Percentiles rank a stretch among this genome's conserved stretches.
phyloP scores from a whole-genome alignment of 2,113 vertebrate species.

The Centropristis striata region DNA sequence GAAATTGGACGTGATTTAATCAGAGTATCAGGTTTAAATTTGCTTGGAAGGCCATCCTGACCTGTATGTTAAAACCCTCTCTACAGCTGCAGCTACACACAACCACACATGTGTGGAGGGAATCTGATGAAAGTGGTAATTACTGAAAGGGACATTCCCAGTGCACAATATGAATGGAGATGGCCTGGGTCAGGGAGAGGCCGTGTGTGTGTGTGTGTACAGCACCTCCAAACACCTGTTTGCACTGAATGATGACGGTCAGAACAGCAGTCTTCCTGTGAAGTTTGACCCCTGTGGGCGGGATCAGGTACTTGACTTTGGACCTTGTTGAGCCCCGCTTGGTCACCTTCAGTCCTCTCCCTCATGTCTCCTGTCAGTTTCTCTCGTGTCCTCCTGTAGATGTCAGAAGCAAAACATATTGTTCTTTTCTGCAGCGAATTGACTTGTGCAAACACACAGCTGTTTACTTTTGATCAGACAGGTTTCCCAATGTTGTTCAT shows the following conservation, averaged over 20 bases:
- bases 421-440: neutral
- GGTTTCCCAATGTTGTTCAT: conserved; percentile 10
- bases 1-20: conserved; percentile 60
- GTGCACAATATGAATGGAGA: conserved; percentile 37
- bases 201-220: neutral
- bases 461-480: conserved; percentile 44
- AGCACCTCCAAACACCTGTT: conserved; percentile 48
- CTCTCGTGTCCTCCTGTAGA: conserved; percentile 26
- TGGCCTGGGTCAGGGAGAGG: conserved; percentile 13
- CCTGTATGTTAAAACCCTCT: conserved; percentile 20
- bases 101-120: neutral
- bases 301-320: conserved; percentile 40
- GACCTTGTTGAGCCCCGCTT: conserved; percentile 9
- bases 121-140: conserved; percentile 37
- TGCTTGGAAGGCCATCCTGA: conserved; percentile 27
- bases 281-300: conserved; percentile 38
- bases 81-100: conserved; percentile 16
- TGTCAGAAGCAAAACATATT: conserved; percentile 20
- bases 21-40: conserved; percentile 63
- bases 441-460: conserved; percentile 42
- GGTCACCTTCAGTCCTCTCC: conserved; percentile 18
- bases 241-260: conserved; percentile 23
- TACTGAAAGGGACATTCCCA: conserved; percentile 43
- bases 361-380: conserved; percentile 7
- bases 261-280: conserved; percentile 33